Base-by-base conservation (phyloP, 1,140 invertebrate genomes). In the Aphis gossypii region DNA sequence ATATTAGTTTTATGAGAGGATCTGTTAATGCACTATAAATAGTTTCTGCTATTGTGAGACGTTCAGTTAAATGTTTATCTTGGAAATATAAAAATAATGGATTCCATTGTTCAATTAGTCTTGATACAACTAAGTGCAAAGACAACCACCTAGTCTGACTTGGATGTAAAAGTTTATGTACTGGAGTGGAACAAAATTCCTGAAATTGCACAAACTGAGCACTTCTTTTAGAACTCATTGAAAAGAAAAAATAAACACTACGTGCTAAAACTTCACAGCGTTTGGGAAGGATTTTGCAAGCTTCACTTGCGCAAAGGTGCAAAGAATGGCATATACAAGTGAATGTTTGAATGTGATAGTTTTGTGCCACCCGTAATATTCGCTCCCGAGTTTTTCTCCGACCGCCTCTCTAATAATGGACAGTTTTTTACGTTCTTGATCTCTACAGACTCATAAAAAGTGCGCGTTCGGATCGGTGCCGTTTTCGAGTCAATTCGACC, bases 181-280 rank as follows among this genome's bases (percentile, higher is more conserved):
- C 8, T 6, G 82, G 82, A 8, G 82, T 84, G 8, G 38, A 41
- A 25, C 20, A 41, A 41, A 84, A 41, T 84, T 86, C 41, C 25
- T 86, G 41, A 25, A 86, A 86, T 14, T 86, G 23, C 2, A 46
- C 23, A 46, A 86, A 86, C 3, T 46, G 83, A 11, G 41, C 83
- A 86, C 8, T 30, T 86, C 83, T 86, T 86, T 86, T 86, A 5
- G 83, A 86, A 14, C 83, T 86, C 41, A 86, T 86, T 25, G 83
- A 46, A 46, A 86, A 86, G 30, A 46, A 46, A 11, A 41, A 86
- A 46, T 44, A 86, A 46, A 86, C 41, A 20, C 11, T 86, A 30
- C 83, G 83, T 9, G 83, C 83, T 46, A 46, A 46, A 30, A 46
- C 83, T 46, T 86, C 83, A 86, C 83, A 86, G 0, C 23, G 83